Conservation (phyloP, 2,888 invertebrate species). For the Pyrrhosoma nymphula region DNA sequence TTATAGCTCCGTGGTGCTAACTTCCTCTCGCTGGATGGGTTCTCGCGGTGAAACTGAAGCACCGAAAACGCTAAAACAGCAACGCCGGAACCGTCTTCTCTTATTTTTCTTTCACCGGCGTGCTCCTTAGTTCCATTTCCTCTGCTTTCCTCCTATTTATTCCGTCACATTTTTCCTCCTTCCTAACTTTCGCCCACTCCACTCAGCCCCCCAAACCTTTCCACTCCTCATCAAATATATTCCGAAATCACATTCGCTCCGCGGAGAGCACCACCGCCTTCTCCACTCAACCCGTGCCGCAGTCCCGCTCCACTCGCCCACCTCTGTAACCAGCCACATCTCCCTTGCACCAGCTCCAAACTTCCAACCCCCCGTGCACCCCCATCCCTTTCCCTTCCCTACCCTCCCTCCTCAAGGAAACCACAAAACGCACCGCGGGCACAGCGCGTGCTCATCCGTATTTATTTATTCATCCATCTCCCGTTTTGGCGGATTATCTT, state of each 20-base stretch:
- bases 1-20: too few relatives aligned
- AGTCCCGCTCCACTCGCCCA: not conserved
- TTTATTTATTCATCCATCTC: not conserved
- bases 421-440: not conserved
- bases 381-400: too few relatives aligned
- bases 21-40: too few relatives aligned
- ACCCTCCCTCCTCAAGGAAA: not conserved
- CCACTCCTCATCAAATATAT: constrained; percentile 4
- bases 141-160: not conserved
- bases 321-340: too few relatives aligned
- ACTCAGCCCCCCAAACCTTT: not conserved
- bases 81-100: too few relatives aligned
- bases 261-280: not conserved
- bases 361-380: too few relatives aligned
- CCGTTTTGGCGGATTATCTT: not conserved
- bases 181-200: not conserved
- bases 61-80: too few relatives aligned
- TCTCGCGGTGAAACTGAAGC: too few relatives aligned
- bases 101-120: too few relatives aligned
- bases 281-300: not conserved
- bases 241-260: constrained; percentile 18
- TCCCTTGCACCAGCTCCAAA: too few relatives aligned
- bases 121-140: not conserved
- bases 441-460: not conserved
- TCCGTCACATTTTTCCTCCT: not conserved